Evolutionary conservation across 2,888 invertebrate genomes (phyloP).

Genomic region (Fragum sueziense): DNA sequence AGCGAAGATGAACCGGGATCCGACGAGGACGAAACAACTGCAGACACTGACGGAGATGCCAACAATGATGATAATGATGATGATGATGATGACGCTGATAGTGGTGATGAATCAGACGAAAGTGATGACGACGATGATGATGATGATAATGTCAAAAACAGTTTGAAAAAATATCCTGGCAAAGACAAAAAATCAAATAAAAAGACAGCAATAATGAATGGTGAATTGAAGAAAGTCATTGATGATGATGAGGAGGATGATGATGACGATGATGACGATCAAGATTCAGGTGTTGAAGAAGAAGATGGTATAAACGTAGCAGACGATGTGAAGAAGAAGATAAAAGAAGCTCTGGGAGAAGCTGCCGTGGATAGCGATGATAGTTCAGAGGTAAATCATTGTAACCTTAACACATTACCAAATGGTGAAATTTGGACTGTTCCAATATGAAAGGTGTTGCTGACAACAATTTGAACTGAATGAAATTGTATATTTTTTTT

Average conservation of each 20-base stretch:
- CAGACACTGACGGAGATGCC: constrained; percentile 64
- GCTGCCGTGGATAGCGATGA: constrained; percentile 85
- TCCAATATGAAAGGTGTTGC: too few relatives aligned
- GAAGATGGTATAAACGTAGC: constrained; percentile 82
- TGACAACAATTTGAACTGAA: too few relatives aligned
- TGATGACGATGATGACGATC: constrained; percentile 81
- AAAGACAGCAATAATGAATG: background rate
- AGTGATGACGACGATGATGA: constrained; percentile 58
- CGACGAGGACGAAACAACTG: constrained; percentile 40
- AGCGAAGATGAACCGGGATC: constrained; percentile 44
- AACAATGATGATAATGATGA: background rate
- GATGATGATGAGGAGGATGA: constrained; percentile 1
- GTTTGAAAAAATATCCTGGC: background rate
- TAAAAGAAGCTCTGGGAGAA: constrained; percentile 87
- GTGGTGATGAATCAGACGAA: constrained; percentile 16
- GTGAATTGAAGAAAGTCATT: too few relatives aligned
- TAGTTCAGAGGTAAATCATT: constrained; percentile 45
- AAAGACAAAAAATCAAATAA: too few relatives aligned
- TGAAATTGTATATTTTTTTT: too few relatives aligned
- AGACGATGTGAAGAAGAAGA: constrained; percentile 88
- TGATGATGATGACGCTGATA: constrained; percentile 25
- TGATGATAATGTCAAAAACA: constrained; percentile 81
- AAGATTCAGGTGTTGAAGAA: constrained; percentile 81
- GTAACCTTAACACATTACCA: too few relatives aligned
- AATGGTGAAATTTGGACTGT: too few relatives aligned